These are phyloP conservation scores for Melozone crissalis DNA, from an alignment of 2,113 vertebrate genomes.

Conservation along the genomic window DNA sequence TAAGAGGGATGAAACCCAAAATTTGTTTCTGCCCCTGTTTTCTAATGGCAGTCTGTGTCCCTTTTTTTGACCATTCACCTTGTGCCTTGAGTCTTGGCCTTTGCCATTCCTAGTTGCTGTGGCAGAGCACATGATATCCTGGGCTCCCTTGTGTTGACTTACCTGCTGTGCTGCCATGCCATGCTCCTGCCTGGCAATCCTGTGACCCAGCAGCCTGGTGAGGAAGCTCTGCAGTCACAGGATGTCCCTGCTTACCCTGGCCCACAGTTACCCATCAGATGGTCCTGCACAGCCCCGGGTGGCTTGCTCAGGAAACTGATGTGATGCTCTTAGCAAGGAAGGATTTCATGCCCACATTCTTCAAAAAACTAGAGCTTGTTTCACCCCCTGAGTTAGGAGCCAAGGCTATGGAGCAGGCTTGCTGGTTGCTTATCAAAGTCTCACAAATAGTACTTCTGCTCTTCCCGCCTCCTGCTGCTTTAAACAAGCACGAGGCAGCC, in stretches of 20 bases:
- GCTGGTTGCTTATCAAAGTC: neutral
- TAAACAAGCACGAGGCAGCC: neutral
- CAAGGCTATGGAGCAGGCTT: neutral
- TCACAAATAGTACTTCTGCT: neutral
- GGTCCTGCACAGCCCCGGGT: rapidly evolving
- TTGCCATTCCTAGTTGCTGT: neutral
- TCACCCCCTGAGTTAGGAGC: neutral
- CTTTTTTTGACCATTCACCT: neutral
- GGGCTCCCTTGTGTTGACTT: neutral
- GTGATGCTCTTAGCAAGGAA: neutral
- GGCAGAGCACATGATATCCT: neutral
- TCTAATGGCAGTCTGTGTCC: neutral
- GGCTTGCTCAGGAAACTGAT: neutral
- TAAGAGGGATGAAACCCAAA: neutral
- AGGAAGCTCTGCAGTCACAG: neutral
- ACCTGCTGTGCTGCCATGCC: neutral
- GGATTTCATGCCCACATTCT: neutral
- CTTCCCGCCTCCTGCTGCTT: neutral
- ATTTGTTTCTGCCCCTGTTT: neutral
- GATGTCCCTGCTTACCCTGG: neutral
- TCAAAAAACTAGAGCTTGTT: neutral
- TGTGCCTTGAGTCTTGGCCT: neutral
- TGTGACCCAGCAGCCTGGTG: rapidly evolving
- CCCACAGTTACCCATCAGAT: neutral
- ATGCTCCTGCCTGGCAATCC: neutral